A percentile compares a stretch with the other conserved stretches of the same genome.
These are phyloP conservation scores for Myopa testacea DNA, from an alignment of 2,888 invertebrate genomes.

Conservation along the genomic window DNA sequence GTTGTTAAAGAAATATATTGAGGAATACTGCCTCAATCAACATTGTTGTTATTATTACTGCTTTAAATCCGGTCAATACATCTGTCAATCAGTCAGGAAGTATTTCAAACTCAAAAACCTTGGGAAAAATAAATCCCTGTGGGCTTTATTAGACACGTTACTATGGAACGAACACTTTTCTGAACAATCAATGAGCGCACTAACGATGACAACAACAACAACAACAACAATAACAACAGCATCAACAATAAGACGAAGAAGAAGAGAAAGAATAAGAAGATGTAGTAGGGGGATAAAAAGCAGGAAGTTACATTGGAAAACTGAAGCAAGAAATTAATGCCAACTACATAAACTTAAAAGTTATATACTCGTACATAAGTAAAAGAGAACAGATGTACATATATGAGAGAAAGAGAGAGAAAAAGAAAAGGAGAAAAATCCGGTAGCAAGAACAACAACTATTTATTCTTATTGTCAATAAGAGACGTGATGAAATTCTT, in stretches of 20 bases:
- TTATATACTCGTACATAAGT: no score
- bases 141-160: slow-evolving; percentile 23
- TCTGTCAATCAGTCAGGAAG: no score
- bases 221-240: not conserved
- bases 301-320: not conserved
- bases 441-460: no score
- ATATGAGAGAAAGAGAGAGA: not conserved
- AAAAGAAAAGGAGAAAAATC: not conserved
- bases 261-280: not conserved
- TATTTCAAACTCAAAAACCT: not conserved
- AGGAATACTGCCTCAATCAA: no score
- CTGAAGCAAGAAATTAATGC: not conserved
- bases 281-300: not conserved
- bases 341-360: no score
- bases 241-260: not conserved
- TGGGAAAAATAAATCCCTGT: slow-evolving; percentile 20
- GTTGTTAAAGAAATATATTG: no score
- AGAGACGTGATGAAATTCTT: no score
- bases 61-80: no score
- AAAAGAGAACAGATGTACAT: no score
- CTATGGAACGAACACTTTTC: not conserved
- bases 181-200: not conserved
- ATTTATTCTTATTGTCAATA: no score
- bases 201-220: not conserved
- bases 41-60: no score